Percentiles rank a stretch among this genome's conserved stretches.
Evolutionary conservation across 2,888 invertebrate genomes (phyloP).

Genomic region (Girardia tigrina): DNA sequence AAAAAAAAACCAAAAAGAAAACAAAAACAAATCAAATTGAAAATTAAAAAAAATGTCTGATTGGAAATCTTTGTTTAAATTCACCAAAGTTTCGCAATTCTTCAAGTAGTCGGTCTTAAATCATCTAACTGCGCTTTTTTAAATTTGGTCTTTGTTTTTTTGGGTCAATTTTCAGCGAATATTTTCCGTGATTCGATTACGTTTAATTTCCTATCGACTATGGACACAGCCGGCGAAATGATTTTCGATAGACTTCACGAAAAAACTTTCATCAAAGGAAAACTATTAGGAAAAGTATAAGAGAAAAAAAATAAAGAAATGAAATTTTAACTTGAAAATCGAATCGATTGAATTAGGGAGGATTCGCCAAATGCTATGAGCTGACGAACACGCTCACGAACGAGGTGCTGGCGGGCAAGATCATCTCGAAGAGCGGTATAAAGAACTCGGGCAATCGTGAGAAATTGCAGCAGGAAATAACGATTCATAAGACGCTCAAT

Average conservation of each 20-base stretch:
- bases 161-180: too few relatives aligned
- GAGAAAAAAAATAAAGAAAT: conserved; percentile 56
- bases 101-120: not conserved
- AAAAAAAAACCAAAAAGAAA: too few relatives aligned
- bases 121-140: not conserved
- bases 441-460: conserved; percentile 55
- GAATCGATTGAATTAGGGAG: conserved; percentile 63
- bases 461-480: conserved; percentile 65
- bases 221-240: conserved; percentile 59
- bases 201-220: not conserved
- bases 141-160: not conserved
- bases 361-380: conserved; percentile 95
- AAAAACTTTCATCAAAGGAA: conserved; percentile 63
- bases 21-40: too few relatives aligned
- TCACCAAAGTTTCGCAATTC: not conserved
- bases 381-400: conserved; percentile 67
- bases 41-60: too few relatives aligned
- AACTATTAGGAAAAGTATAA: conserved; percentile 53
- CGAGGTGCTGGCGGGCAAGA: conserved; percentile 76
- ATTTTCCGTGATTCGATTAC: too few relatives aligned
- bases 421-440: conserved; percentile 82
- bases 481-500: conserved; percentile 72
- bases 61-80: not conserved
- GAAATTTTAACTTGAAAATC: conserved; percentile 32
- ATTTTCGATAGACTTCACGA: conserved; percentile 64